phyloP scores from a whole-genome alignment of 2,888 invertebrate genomes.

The Hydraecia micacea region DNA sequence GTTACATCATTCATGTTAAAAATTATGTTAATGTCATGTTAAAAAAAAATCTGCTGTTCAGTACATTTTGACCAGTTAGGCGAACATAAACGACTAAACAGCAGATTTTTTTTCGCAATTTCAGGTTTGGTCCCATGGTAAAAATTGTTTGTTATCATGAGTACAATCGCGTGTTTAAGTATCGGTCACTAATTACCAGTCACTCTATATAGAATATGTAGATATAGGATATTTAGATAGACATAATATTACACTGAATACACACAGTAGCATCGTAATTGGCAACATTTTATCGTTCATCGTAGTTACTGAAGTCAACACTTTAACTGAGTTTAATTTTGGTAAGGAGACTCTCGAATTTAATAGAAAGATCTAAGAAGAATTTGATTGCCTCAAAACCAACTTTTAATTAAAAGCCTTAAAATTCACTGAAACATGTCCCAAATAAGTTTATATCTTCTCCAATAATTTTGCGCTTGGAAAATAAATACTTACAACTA shows the following conservation, averaged over 20 bases:
- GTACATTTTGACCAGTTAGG: no score
- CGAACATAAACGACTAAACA: no score
- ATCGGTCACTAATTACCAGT: no score
- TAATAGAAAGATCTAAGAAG: constrained; percentile 1
- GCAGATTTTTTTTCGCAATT: no score
- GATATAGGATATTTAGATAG: background rate
- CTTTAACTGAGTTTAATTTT: background rate
- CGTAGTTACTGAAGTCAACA: background rate
- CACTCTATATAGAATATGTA: no score
- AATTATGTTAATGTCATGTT: no score
- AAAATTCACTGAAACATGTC: constrained; percentile 24
- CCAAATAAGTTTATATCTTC: constrained; percentile 15
- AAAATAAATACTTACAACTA: constrained; percentile 40
- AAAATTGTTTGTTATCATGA: no score
- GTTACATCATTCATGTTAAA: no score
- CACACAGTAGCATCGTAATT: background rate
- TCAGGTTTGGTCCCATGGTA: no score
- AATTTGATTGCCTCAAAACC: constrained; percentile 14
- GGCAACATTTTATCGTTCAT: background rate
- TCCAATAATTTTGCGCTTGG: constrained; percentile 20
- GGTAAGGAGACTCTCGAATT: background rate
- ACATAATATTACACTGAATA: background rate
- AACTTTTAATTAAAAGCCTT: constrained; percentile 30
- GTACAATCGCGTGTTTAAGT: no score
- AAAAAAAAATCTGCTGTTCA: no score